A percentile compares a stretch with the other conserved stretches of the same genome.
Evolutionary conservation across 2,797 vertebrate species (phyloP).

Genomic region (Thripadectes ignobilis): DNA sequence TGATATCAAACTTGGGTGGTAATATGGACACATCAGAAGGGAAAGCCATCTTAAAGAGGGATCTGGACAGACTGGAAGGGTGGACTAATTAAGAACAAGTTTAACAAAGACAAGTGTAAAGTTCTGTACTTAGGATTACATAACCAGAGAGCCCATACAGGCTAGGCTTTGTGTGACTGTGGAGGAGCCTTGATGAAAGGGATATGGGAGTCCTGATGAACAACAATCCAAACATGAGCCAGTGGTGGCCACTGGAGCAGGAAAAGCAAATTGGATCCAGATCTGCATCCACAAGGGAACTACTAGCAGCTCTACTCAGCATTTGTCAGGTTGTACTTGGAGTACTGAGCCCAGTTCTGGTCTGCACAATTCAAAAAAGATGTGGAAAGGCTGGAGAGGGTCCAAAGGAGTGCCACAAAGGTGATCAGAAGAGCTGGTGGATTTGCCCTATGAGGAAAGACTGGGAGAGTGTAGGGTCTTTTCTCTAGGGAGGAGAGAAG

Average conservation of each 20-base stretch:
- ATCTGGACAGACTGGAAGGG: not conserved
- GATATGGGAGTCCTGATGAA: not conserved
- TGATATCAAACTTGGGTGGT: not conserved
- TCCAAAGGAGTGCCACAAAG: not conserved
- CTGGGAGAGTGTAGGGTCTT: not conserved
- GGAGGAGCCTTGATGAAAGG: not conserved
- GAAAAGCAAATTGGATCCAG: not conserved
- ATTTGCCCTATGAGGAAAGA: not conserved
- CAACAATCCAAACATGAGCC: not conserved
- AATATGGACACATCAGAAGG: not conserved
- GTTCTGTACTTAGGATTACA: not conserved
- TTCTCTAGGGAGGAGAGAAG: not conserved
- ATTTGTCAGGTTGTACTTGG: not conserved
- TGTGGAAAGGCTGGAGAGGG: not conserved
- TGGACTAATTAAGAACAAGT: not conserved
- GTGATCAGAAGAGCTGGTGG: not conserved
- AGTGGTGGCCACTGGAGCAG: not conserved
- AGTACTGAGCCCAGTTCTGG: not conserved
- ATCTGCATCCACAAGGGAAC: not conserved
- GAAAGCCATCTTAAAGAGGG: not conserved
- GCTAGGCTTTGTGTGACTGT: not conserved
- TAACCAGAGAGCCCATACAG: not conserved
- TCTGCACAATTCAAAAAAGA: not conserved
- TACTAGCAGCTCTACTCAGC: not conserved
- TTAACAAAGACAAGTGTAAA: not conserved